Percentiles rank a stretch among this genome's conserved stretches.
Evolutionary conservation across 1,140 invertebrate genomes (phyloP).

Genomic region (Drosophila elegans): DNA sequence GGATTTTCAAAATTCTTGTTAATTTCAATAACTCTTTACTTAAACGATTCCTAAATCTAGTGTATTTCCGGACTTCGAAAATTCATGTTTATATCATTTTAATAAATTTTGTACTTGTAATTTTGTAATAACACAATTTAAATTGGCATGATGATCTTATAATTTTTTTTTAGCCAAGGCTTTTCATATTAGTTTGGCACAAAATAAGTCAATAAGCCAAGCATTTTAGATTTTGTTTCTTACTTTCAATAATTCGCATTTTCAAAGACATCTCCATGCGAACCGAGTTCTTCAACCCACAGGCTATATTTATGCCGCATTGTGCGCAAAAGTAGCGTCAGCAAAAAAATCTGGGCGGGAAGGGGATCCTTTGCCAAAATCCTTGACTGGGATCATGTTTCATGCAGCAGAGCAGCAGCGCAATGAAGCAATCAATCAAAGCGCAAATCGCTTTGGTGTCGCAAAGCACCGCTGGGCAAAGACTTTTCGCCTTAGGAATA

Average conservation of each 20-base stretch:
- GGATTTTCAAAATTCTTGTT: too few species aligned
- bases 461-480: conserved; percentile 80
- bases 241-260: background rate
- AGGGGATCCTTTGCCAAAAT: conserved; percentile 53
- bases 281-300: background rate
- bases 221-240: background rate
- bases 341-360: conserved; percentile 8
- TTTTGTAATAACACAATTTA: too few species aligned
- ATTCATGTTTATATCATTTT: too few species aligned
- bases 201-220: too few species aligned
- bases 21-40: too few species aligned
- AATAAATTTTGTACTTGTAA: too few species aligned
- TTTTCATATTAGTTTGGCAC: too few species aligned
- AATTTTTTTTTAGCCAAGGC: too few species aligned
- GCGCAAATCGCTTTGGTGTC: conserved; percentile 79
- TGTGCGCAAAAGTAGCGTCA: conserved; percentile 14
- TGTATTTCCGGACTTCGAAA: too few species aligned
- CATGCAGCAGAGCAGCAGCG: conserved; percentile 40
- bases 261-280: background rate
- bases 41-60: too few species aligned
- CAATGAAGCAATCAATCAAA: conserved; percentile 79
- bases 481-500: conserved; percentile 82
- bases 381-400: conserved; percentile 65
- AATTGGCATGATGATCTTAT: too few species aligned
- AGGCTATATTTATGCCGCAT: conserved; percentile 58